Conservation (phyloP, 2,888 invertebrate species). For the Ochropleura leucogaster region DNA sequence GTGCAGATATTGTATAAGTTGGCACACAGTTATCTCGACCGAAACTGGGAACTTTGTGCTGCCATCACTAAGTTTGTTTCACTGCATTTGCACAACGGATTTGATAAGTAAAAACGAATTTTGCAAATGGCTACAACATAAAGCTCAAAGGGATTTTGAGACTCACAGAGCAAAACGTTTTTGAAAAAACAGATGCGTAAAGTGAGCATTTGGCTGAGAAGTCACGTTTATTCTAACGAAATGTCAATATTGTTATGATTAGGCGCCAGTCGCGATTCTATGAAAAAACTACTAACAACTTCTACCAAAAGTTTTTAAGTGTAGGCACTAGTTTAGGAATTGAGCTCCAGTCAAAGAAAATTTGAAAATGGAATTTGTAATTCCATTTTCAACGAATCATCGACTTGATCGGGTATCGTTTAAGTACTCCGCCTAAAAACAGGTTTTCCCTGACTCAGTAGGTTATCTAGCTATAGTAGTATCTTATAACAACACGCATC, state of each 20-base stretch:
- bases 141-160: conserved; percentile 42
- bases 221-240: conserved; percentile 14
- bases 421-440: not conserved
- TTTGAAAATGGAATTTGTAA: too few relatives aligned
- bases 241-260: conserved; percentile 1
- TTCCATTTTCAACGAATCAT: too few relatives aligned
- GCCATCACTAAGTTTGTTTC: conserved; percentile 58
- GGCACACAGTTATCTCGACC: conserved; percentile 64
- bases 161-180: conserved; percentile 17
- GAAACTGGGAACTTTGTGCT: conserved; percentile 68
- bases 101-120: conserved; percentile 63
- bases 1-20: conserved; percentile 63
- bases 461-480: too few relatives aligned
- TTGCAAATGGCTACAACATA: conserved; percentile 46
- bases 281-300: too few relatives aligned
- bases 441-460: too few relatives aligned
- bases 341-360: too few relatives aligned
- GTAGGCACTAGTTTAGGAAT: conserved; percentile 1
- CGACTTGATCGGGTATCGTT: not conserved
- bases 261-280: not conserved
- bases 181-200: conserved; percentile 13
- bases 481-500: not conserved
- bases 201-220: conserved; percentile 23
- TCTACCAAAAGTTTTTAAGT: conserved; percentile 3
- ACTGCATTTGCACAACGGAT: conserved; percentile 63